phyloP scores from a whole-genome alignment of 2,113 vertebrate species.

The Megalops atlanticus region DNA sequence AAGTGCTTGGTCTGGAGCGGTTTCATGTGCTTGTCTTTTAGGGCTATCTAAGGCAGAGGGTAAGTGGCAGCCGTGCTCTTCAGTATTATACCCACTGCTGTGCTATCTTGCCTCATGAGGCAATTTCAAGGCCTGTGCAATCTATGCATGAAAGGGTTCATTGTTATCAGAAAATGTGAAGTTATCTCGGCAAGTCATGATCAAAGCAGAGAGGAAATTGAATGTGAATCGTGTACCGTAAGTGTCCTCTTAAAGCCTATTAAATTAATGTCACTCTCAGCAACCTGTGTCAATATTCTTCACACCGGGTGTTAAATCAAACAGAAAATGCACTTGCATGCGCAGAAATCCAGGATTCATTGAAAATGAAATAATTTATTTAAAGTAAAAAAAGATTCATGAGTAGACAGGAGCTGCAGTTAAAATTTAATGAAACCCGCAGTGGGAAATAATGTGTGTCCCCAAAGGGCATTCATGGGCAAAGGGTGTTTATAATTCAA shows the following conservation, averaged over 20 bases:
- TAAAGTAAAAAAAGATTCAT: background rate
- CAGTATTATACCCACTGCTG: background rate
- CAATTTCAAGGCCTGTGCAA: background rate
- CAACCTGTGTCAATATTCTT: constrained; percentile 9
- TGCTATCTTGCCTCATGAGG: background rate
- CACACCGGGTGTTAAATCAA: constrained; percentile 11
- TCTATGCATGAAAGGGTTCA: background rate
- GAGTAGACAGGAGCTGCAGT: background rate
- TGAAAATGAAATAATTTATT: background rate
- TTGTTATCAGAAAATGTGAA: background rate
- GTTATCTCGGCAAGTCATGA: background rate
- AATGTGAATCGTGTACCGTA: background rate
- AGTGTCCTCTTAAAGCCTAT: constrained; percentile 6
- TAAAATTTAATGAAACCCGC: constrained; percentile 5
- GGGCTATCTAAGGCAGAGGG: background rate
- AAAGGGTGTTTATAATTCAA: constrained; percentile 33
- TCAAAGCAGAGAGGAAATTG: background rate
- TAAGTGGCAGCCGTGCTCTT: background rate
- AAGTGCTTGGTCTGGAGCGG: background rate
- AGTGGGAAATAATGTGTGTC: constrained; percentile 17
- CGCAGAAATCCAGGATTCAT: background rate
- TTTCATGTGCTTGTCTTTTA: background rate
- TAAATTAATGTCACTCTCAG: constrained; percentile 6
- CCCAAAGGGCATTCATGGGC: background rate
- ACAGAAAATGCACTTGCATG: constrained; percentile 1